Conservation (phyloP, 2,113 vertebrate species). For the Entomyzon cyanotis region DNA sequence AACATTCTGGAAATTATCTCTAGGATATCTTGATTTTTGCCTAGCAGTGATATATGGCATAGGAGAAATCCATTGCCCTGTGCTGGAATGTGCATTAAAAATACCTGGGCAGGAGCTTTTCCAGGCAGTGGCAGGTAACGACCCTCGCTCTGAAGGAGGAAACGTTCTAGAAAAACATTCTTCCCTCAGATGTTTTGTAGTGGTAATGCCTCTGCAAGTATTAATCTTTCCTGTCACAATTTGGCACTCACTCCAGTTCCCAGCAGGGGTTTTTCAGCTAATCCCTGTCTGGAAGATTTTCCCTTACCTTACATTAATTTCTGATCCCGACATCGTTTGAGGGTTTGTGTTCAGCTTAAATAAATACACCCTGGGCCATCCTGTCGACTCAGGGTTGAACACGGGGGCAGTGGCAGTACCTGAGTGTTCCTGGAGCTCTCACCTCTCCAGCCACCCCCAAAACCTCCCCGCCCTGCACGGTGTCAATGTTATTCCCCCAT, state of each 20-base stretch:
- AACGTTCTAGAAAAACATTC: not conserved
- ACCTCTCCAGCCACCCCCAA: not conserved
- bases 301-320: not conserved
- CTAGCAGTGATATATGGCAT: not conserved
- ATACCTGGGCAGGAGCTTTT: not conserved
- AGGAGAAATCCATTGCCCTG: not conserved
- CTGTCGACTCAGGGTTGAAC: not conserved
- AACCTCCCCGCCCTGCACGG: rapidly evolving
- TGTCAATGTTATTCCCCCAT: rapidly evolving
- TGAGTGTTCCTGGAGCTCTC: too few relatives aligned
- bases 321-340: not conserved
- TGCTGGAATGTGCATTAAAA: not conserved
- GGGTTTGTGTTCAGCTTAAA: not conserved
- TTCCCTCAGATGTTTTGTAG: not conserved
- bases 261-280: slow-evolving; percentile 26
- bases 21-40: not conserved
- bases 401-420: not conserved
- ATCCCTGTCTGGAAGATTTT: slow-evolving; percentile 12
- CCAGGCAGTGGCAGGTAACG: not conserved
- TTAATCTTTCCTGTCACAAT: slow-evolving; percentile 31
- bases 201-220: not conserved
- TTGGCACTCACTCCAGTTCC: slow-evolving; percentile 8
- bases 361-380: not conserved
- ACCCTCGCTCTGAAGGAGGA: not conserved
- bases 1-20: not conserved